Evolutionary conservation across 2,113 vertebrate species (phyloP).

Genomic region (Melanotaenia duboulayi): DNA sequence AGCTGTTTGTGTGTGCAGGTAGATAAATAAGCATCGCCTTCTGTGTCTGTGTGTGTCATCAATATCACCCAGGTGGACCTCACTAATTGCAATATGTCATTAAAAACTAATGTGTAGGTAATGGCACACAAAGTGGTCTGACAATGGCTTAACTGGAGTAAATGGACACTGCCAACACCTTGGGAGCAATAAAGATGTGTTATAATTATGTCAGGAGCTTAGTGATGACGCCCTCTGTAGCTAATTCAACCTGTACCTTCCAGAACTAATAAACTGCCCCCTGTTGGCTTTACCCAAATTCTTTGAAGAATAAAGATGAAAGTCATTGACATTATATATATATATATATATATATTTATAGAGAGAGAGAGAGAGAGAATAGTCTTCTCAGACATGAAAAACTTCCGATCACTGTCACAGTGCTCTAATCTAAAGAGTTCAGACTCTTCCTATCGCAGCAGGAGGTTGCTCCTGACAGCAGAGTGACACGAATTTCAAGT

Average conservation of each 20-base stretch:
- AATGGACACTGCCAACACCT: slow-evolving; percentile 60
- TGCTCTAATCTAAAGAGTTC: too few species aligned
- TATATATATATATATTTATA: too few species aligned
- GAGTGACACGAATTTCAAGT: too few species aligned
- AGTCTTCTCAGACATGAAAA: too few species aligned
- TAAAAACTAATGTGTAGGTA: slow-evolving; percentile 69
- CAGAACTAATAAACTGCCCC: slow-evolving; percentile 24
- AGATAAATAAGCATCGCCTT: slow-evolving; percentile 33
- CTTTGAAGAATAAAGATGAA: background rate
- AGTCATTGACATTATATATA: too few species aligned
- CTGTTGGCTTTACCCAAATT: slow-evolving; percentile 27
- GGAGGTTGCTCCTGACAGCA: too few species aligned
- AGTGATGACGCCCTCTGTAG: slow-evolving; percentile 47
- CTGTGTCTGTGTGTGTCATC: slow-evolving; percentile 65
- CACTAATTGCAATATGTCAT: slow-evolving; percentile 78
- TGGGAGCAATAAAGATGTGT: slow-evolving; percentile 57
- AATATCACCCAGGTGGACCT: slow-evolving; percentile 57
- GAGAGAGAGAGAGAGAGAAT: too few species aligned
- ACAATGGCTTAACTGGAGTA: slow-evolving; percentile 69
- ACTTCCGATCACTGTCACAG: too few species aligned
- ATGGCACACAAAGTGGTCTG: slow-evolving; percentile 58
- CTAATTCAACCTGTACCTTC: slow-evolving; percentile 28
- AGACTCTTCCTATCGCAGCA: too few species aligned
- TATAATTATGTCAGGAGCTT: slow-evolving; percentile 67
- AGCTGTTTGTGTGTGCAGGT: slow-evolving; percentile 29